Evolutionary conservation across 2,797 vertebrate species (phyloP), one percentile per base, ranked within the genome.

Genomic region (Ctenosaura bakeri): DNA sequence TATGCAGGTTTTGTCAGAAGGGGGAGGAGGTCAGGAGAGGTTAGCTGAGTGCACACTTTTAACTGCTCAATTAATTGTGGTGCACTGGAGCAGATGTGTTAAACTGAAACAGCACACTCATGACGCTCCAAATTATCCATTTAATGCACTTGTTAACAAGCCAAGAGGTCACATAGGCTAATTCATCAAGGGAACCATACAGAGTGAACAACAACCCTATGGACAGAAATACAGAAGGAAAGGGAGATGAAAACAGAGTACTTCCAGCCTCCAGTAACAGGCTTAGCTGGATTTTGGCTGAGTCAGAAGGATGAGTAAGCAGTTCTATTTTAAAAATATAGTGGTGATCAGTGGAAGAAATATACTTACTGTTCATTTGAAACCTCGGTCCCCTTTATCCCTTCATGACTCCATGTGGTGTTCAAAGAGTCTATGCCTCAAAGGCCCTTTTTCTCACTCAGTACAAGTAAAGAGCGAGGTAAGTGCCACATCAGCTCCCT

Each of bases 341-440:
- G 22, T 38, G 52, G 18, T 1, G 74, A 89, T 86, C 62, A 26
- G 56, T 52, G 64, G 84, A 69, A 77, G 64, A 64, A 20, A 84
- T 50, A 26, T 87, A 92, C 91, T 87, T 89, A 89, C 91, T 24
- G 88, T 84, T 87, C 80, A 89, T 92, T 92, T 85, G 87, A 79
- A 84, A 79, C 54, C 71, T 9, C 38, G 4, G 24, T 74, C 52
- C 64, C 35, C 62, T 46, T 87, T 86, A 74, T 89, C 54, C 85
- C 64, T 78, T 69, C 73, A 76, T n/a, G 85, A n/a, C 76, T 87
- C 85, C 62, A 26, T 32, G 74, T 88, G 79, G 85, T 89, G 14
- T 89, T 87, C 71, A 82, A 54, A 77, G 38, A 82, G 13, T 50
- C 84, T 83, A 69, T 71, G 50, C 85, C 88, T 77, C 80, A 84